Percentiles rank a stretch among this genome's conserved stretches.
Conservation (phyloP, 2,888 invertebrate genomes). For the Latheticus oryzae region DNA sequence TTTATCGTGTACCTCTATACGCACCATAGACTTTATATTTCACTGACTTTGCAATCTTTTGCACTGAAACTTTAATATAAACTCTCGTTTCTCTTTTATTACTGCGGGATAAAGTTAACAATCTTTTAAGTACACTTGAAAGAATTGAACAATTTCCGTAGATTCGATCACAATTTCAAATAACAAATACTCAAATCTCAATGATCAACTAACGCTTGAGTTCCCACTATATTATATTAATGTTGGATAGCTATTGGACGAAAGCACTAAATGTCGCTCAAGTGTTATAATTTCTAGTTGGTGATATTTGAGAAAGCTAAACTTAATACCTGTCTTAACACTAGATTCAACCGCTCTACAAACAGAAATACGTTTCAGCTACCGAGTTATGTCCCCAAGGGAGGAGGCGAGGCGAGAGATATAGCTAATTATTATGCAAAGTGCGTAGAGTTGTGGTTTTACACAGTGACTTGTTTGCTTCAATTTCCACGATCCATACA, state of each 20-base stretch:
- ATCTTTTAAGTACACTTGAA: conserved; percentile 32
- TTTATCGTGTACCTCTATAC: conserved; percentile 39
- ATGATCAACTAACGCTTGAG: conserved; percentile 22
- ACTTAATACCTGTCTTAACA: conserved; percentile 54
- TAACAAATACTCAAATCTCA: no score
- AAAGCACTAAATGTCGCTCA: conserved; percentile 11
- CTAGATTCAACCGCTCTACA: conserved; percentile 47
- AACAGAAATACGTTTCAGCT: conserved; percentile 52
- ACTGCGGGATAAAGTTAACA: conserved; percentile 36
- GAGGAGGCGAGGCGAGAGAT: conserved; percentile 51
- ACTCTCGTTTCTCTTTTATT: conserved; percentile 31
- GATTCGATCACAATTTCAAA: no score
- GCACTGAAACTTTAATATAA: conserved; percentile 39
- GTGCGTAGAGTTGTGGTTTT: conserved; percentile 54
- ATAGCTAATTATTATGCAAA: conserved; percentile 57
- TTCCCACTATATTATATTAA: conserved; percentile 19
- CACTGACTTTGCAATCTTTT: conserved; percentile 34
- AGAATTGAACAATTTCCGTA: conserved; percentile 36
- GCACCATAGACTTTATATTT: conserved; percentile 38
- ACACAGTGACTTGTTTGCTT: conserved; percentile 53
- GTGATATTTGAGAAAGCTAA: conserved; percentile 30
- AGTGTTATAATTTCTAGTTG: conserved; percentile 34
- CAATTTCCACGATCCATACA: conserved; percentile 47
- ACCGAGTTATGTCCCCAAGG: conserved; percentile 50
- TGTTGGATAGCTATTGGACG: conserved; percentile 30